Evolutionary conservation across 2,113 vertebrate genomes (phyloP), one percentile per base, ranked within the genome.

Genomic region (Clupea harengus): DNA sequence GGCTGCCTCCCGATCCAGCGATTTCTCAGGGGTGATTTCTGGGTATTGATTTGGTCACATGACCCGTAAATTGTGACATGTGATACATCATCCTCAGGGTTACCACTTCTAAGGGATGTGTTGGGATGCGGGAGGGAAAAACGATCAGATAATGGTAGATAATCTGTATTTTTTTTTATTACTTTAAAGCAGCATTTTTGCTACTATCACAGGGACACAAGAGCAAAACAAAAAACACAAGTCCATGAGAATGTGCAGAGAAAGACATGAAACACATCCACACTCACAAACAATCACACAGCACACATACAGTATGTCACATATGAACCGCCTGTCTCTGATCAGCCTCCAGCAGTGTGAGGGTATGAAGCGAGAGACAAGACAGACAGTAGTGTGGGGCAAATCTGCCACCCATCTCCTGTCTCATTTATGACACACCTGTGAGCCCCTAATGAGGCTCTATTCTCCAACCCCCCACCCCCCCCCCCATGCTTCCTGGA

Each of bases 371-470:
- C 11, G 11, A 32, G 15, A 78, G 87, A 72, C 88, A 87, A 39
- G 90, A 88, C 84, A 46, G 84, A 81, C 87, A 92, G 90, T 85
- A 90, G 92, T 92, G 92, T 91, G 81, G 90, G 89, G 86, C 86
- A 90, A 89, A 92, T 92, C 90, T 88, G 89, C 88, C 87, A 75
- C 87, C 92, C 89, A 85, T 92, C 89, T 90, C 86, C 84, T 72
- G 28, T 81, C 83, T 81, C 78, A 45, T 91, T 90, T 87, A 90
- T 88, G 89, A 84, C 86, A 89, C 90, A 92, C 92, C 91, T 91
- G 89, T 92, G 90, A 87, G 15, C 25, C n/a, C 85, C 92, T 95
- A 94, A 95, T 89, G 90, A 94, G 92, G 86, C 87, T 87, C 89
- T 83, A 86, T 90, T 90, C 90, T 91, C 87, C 18, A 17, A 22